Evolutionary conservation across 2,797 vertebrate genomes (phyloP).

Genomic region (Labroides dimidiatus): DNA sequence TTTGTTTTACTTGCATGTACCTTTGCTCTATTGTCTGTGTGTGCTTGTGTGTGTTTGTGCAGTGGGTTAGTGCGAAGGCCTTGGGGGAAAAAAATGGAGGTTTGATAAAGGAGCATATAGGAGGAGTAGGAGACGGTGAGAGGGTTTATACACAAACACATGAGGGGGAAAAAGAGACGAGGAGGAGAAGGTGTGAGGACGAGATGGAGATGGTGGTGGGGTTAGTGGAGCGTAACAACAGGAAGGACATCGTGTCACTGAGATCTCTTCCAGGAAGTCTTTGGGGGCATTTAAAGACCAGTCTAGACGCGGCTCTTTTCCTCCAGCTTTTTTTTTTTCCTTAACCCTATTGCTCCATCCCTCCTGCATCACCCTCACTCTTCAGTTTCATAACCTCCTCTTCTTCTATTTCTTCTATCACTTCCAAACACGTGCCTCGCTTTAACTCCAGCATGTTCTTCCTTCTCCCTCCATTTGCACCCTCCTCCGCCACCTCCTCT

Average conservation of each 20-base stretch:
- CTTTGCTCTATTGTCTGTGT: constrained; percentile 5
- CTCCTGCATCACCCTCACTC: constrained; percentile 41
- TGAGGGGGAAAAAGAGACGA: neutral
- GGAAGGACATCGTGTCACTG: constrained; percentile 49
- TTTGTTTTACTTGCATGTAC: constrained; percentile 3
- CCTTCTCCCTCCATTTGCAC: constrained; percentile 55
- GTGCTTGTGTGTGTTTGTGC: constrained; percentile 2
- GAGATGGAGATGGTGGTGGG: constrained; percentile 6
- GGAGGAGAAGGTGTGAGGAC: constrained; percentile 48
- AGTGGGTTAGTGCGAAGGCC: constrained; percentile 67
- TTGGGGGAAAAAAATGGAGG: constrained; percentile 62
- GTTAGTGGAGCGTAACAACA: constrained; percentile 41
- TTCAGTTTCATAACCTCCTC: constrained; percentile 62
- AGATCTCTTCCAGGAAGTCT: constrained; percentile 60
- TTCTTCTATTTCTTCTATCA: neutral
- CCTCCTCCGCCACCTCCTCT: neutral
- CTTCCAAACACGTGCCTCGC: constrained; percentile 40
- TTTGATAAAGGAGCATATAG: constrained; percentile 62
- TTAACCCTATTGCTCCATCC: constrained; percentile 38
- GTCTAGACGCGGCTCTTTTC: neutral
- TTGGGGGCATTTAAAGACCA: constrained; percentile 36
- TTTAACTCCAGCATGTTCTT: constrained; percentile 47
- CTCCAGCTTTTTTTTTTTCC: neutral
- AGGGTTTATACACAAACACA: constrained; percentile 52
- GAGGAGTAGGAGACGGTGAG: constrained; percentile 42